A percentile compares a stretch with the other conserved stretches of the same genome.
Evolutionary conservation across 53 echinoderm and acorn worm species (phyloP).

Genomic region (Paelopatides confundens): DNA sequence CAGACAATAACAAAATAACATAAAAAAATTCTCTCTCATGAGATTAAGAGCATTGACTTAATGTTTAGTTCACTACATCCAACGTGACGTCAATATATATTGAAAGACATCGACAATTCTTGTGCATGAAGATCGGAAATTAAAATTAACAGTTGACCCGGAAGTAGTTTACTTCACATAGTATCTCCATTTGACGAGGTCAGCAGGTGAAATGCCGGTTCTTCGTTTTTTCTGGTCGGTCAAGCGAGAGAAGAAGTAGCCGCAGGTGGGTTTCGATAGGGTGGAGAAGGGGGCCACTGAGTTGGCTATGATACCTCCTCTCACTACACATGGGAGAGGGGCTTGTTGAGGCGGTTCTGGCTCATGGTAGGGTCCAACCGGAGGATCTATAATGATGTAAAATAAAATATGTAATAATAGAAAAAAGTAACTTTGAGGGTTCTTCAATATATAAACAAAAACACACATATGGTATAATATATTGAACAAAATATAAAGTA

Average conservation of each 20-base stretch:
- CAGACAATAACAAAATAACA: too few species aligned
- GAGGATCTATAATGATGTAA: neutral
- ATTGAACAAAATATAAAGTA: too few species aligned
- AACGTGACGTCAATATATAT: neutral
- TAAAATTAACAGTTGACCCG: neutral
- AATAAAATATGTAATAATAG: neutral
- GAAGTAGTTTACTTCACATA: constrained; percentile 79
- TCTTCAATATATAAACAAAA: too few species aligned
- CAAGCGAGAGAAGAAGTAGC: constrained; percentile 84
- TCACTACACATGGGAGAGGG: constrained; percentile 11
- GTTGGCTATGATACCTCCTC: constrained; percentile 82
- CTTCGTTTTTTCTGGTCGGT: constrained; percentile 92
- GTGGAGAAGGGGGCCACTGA: constrained; percentile 97
- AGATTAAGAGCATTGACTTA: too few species aligned
- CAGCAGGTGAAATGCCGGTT: constrained; percentile 85
- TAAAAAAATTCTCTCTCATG: too few species aligned
- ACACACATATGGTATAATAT: too few species aligned
- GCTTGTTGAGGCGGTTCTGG: constrained; percentile 6
- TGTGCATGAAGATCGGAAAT: neutral
- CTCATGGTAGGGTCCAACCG: constrained; percentile 38
- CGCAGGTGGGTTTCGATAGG: constrained; percentile 89
- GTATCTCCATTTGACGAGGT: constrained; percentile 93
- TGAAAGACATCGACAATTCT: neutral
- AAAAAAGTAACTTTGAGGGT: neutral
- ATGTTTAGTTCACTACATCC: neutral